Evolutionary conservation across 2,888 invertebrate genomes (phyloP).

Genomic region (Sminthurides aquaticus): DNA sequence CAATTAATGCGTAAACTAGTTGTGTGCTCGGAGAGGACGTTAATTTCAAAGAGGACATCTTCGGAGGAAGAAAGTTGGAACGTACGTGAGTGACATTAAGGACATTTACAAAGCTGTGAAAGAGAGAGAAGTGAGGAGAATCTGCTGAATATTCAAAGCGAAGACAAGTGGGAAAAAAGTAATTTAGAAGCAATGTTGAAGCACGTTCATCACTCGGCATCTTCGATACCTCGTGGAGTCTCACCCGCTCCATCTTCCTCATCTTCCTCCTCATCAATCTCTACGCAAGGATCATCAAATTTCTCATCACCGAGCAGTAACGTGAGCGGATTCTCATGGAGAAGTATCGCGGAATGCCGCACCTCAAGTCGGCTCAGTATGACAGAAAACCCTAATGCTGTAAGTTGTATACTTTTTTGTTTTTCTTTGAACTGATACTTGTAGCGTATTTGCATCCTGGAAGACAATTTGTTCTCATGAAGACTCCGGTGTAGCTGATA

Average conservation of each 20-base stretch:
- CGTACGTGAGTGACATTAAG: too few relatives aligned
- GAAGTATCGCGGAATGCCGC: conserved; percentile 22
- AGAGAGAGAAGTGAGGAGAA: not conserved
- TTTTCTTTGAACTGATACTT: too few relatives aligned
- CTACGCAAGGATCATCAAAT: conserved; percentile 25
- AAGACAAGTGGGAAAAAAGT: not conserved
- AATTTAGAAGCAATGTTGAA: conserved; percentile 21
- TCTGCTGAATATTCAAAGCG: not conserved
- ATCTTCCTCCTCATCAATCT: conserved; percentile 28
- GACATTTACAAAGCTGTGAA: too few relatives aligned
- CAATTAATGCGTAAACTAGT: too few relatives aligned
- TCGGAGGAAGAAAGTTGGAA: too few relatives aligned
- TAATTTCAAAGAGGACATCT: too few relatives aligned
- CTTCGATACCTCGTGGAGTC: conserved; percentile 25
- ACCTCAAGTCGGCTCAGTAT: conserved; percentile 29
- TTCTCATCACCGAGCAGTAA: conserved; percentile 22
- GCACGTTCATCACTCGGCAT: conserved; percentile 23
- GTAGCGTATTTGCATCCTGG: too few relatives aligned
- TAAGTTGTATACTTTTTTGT: conserved; percentile 9
- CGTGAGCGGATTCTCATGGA: conserved; percentile 18
- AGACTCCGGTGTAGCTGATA: too few relatives aligned
- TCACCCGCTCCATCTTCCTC: conserved; percentile 32
- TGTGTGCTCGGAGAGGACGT: too few relatives aligned
- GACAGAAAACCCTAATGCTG: conserved; percentile 26
- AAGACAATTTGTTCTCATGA: too few relatives aligned